Evolutionary conservation across 2,113 vertebrate genomes (phyloP).

Genomic region (Circaetus gallicus): DNA sequence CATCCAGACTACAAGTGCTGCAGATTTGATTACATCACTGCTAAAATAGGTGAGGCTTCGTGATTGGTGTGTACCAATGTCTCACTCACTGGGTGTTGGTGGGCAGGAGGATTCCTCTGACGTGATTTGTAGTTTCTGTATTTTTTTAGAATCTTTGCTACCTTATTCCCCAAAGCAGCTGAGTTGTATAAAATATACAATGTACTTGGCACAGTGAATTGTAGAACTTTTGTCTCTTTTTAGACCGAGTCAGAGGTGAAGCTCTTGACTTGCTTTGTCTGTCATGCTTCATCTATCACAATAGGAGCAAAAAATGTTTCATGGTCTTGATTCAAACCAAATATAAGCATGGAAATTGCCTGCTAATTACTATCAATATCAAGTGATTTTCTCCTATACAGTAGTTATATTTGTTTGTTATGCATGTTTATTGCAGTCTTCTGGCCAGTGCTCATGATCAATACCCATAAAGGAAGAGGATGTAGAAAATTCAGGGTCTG

Average conservation of each 20-base stretch:
- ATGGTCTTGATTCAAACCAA: slow-evolving; percentile 1
- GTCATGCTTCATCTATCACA: slow-evolving; percentile 4
- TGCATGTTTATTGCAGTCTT: neutral
- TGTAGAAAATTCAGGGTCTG: neutral
- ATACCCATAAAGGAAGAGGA: slow-evolving; percentile 20
- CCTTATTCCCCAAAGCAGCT: neutral
- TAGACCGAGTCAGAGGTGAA: neutral
- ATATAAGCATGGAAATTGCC: slow-evolving; percentile 3
- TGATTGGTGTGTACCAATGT: rapidly evolving
- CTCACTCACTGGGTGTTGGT: neutral
- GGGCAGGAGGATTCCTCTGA: neutral
- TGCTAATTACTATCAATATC: slow-evolving; percentile 30
- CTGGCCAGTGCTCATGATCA: slow-evolving; percentile 5
- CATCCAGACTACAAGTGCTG: neutral
- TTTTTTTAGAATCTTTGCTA: neutral
- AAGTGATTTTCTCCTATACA: slow-evolving; percentile 12
- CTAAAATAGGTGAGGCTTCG: rapidly evolving
- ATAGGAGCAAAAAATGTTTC: neutral
- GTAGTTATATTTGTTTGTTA: slow-evolving; percentile 32
- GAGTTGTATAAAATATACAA: neutral
- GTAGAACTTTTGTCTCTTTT: neutral
- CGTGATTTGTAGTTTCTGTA: neutral
- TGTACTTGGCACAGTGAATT: neutral
- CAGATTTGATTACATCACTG: neutral
- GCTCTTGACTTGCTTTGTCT: neutral